phyloP scores from a whole-genome alignment of 2,888 invertebrate species.

The Troides helena region DNA sequence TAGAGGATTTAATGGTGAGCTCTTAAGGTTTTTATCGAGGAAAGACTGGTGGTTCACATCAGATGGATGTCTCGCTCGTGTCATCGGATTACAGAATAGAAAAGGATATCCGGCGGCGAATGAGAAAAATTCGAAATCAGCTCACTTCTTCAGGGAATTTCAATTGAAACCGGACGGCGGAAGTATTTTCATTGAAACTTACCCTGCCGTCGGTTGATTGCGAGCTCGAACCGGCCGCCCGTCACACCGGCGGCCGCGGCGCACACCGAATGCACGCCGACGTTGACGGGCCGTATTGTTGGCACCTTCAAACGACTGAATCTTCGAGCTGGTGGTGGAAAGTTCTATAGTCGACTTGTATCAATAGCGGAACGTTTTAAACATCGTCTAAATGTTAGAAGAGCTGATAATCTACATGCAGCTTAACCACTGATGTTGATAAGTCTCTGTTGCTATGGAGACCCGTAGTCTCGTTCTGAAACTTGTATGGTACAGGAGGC shows the following conservation, averaged over 20 bases:
- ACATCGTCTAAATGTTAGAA: too few relatives aligned
- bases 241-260: slow-evolving; percentile 19
- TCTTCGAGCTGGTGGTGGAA: background rate
- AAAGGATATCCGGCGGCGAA: background rate
- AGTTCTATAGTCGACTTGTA: background rate
- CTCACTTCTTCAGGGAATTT: slow-evolving; percentile 15
- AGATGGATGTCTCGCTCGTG: background rate
- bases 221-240: slow-evolving; percentile 21
- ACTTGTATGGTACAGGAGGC: too few relatives aligned
- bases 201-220: slow-evolving; percentile 22
- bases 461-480: too few relatives aligned
- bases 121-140: slow-evolving; percentile 7
- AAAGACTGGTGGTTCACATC: background rate
- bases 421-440: too few relatives aligned
- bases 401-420: too few relatives aligned
- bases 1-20: too few relatives aligned
- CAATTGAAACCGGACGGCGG: slow-evolving; percentile 6
- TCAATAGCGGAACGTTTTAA: background rate
- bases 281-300: slow-evolving; percentile 12
- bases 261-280: background rate
- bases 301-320: slow-evolving; percentile 10
- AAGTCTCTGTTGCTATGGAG: too few relatives aligned
- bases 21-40: too few relatives aligned
- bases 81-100: background rate
- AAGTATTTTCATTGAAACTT: slow-evolving; percentile 27